phyloP scores from a whole-genome alignment of 1,140 invertebrate species.

The Drosophila yakuba region DNA sequence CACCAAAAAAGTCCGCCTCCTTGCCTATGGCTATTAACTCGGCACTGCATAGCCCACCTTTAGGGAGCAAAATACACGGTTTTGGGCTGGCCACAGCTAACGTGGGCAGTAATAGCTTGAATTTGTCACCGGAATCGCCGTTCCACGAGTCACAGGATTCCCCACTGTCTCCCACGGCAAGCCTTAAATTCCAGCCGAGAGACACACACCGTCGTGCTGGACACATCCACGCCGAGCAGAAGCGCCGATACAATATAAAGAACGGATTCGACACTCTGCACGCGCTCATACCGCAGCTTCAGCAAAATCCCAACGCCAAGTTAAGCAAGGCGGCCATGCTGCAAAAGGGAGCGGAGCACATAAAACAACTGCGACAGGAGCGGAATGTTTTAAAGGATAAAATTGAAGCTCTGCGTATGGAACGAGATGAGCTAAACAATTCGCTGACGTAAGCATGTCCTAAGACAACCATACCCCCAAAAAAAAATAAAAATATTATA shows the following conservation, averaged over 20 bases:
- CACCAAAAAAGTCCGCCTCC: constrained; percentile 82
- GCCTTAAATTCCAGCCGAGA: constrained; percentile 73
- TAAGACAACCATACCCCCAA: constrained; percentile 58
- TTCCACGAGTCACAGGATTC: constrained; percentile 81
- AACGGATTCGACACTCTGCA: constrained; percentile 98
- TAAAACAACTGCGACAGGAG: constrained; percentile 94
- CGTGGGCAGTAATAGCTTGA: constrained; percentile 54
- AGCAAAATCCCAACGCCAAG: constrained; percentile 96
- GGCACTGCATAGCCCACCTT: constrained; percentile 72
- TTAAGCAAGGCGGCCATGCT: constrained; percentile 98
- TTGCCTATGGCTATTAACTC: constrained; percentile 66
- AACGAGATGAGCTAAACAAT: constrained; percentile 95
- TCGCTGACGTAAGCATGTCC: constrained; percentile 88
- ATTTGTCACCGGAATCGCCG: constrained; percentile 78
- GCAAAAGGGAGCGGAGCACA: constrained; percentile 98
- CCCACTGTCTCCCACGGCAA: constrained; percentile 85
- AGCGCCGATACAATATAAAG: constrained; percentile 98
- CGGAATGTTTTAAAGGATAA: constrained; percentile 95
- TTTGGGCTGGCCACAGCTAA: constrained; percentile 36
- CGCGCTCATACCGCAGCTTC: constrained; percentile 96
- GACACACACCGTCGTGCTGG: constrained; percentile 89
- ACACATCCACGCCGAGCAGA: constrained; percentile 99
- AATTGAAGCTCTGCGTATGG: constrained; percentile 92
- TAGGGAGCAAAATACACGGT: constrained; percentile 53
- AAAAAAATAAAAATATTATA: not conserved